Base-by-base conservation (phyloP, 92 coral and sea anemone species). In the Palythoa heliodiscus region DNA sequence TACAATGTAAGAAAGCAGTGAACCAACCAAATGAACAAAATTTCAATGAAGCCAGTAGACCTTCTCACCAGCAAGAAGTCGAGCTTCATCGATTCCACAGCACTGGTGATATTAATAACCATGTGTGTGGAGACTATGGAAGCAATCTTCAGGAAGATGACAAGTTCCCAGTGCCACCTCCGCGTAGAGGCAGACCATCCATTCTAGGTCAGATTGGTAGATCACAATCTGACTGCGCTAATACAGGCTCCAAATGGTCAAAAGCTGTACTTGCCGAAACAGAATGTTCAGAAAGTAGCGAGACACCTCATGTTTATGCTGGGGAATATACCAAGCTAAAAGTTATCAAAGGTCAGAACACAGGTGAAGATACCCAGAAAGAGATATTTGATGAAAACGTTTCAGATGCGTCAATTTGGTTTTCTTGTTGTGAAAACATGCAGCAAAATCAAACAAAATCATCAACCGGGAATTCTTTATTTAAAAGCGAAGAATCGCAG, bases 221-320 rank as follows among this genome's bases (percentile, higher is more conserved):
- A 16, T 39, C 84, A 40, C 84, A 66, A 73, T 80, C 84, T 19
- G 84, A 80, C n/a, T 80, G 84, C 64, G 22, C 73, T 12, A 22
- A 66, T 52, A 52, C 69, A 29, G 48, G 17, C 16, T 35, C 7
- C 11, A 78, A 38, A 7, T 61, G 7, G 38, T 13, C 72, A 40
- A 67, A 78, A 63, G 7, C 71, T 12, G n/a, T 43, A 40, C 54
- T 2, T 60, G 13, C 9, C 4, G 39, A 39, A 19, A 8, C 16
- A 17, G 53, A 58, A 16, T 7, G 72, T 11, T 61, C 40, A 50
- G 67, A 78, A 60, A 15, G 38, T 14, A 78, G 67, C 57, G 25
- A 37, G 13, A 48, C 38, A 38, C 20, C 68, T 52, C 52, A 17
- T 9, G 40, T 4, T 7, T 22, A 5, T 20, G 38, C 73, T 7